Evolutionary conservation across 2,888 invertebrate species (phyloP), one percentile per base, ranked within the genome.

Genomic region (Crossocerus cetratus): DNA sequence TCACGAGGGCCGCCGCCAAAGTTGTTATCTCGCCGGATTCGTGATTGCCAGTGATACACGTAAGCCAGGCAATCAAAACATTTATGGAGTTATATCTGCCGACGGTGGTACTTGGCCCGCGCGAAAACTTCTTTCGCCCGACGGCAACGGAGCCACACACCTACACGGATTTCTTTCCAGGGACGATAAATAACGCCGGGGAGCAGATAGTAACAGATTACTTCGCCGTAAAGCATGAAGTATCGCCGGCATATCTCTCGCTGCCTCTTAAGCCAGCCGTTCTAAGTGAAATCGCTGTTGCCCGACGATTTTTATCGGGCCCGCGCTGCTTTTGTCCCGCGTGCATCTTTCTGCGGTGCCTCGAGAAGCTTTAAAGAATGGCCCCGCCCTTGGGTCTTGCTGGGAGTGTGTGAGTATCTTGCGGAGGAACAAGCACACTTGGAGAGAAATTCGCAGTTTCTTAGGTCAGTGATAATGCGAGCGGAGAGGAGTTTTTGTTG

Each of bases 51-150:
- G 16, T 4, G 49, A 49, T 49, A 49, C 14, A 14, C 49, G 49
- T 49, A 49, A 49, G 49, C 49, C 16, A 16, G 49, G 49, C 49
- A 49, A 49, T 49, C 49, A 14, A 49, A 49, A 49, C 49, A 49
- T 49, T 49, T 49, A 49, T 49, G 49, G 16, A 49, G 49, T 49
- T 49, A 49, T 49, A 16, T 49, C 32, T n/a, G 1, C 49, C 14
- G 49, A 11, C 32, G 32, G 11, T 16, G 49, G 49, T 16, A 16
- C 16, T 16, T 1, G 49, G 14, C 8, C 14, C 49, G 5, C 2
- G 49, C 5, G 14, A 49, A 49, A 16, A 16, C 49, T 49, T 32
- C 32, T 8, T 13, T 49, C 14, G 1, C 49, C 14, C n/a, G 14
- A 49, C 16, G 11, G 32, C 49, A 16, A 49, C 16, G 13, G 1